phyloP scores from a whole-genome alignment of 2,888 invertebrate species.

The Pandemis corylana region DNA sequence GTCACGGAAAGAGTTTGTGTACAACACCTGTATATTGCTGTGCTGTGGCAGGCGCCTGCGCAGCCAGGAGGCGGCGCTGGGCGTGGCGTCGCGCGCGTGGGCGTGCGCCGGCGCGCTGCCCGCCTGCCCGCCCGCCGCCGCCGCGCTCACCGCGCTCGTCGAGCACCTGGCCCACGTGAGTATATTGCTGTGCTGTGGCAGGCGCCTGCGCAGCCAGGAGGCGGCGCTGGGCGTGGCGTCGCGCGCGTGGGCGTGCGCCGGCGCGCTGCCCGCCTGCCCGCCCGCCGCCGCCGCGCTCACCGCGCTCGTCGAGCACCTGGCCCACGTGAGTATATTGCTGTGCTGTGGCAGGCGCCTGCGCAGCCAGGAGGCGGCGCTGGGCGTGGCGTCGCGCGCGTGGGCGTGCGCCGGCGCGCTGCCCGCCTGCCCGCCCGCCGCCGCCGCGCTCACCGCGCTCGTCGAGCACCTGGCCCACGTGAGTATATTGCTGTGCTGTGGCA shows the following conservation, averaged over 20 bases:
- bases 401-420: constrained; percentile 48
- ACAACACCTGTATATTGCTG: background rate
- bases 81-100: constrained; percentile 59
- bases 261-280: constrained; percentile 47
- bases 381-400: constrained; percentile 59
- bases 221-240: constrained; percentile 54
- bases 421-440: constrained; percentile 51
- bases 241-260: constrained; percentile 56
- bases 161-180: constrained; percentile 59
- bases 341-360: constrained; percentile 50
- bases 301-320: constrained; percentile 52
- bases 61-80: constrained; percentile 50
- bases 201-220: constrained; percentile 51
- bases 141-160: constrained; percentile 52
- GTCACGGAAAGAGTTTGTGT: no score
- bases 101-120: constrained; percentile 48
- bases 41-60: constrained; percentile 50
- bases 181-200: constrained; percentile 40
- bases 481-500: constrained; percentile 40
- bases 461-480: constrained; percentile 59
- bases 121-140: constrained; percentile 51
- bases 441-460: constrained; percentile 52
- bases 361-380: constrained; percentile 50
- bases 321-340: constrained; percentile 56
- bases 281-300: constrained; percentile 52